Percentiles rank a stretch among this genome's conserved stretches.
Conservation (phyloP, 2,113 vertebrate genomes). For the Lampris incognitus region DNA sequence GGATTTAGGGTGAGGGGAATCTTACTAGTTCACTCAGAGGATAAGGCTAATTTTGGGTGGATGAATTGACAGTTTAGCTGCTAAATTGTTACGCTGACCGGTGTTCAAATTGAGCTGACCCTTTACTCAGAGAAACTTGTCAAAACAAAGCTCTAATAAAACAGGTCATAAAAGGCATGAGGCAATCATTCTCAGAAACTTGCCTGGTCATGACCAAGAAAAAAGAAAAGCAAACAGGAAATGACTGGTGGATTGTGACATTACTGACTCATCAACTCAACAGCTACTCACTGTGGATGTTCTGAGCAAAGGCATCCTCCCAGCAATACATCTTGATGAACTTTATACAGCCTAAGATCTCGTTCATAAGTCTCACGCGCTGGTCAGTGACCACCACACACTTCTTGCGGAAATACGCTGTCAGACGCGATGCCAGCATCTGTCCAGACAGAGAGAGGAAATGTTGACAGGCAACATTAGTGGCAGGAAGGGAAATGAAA, state of each 20-base stretch:
- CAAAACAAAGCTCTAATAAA: constrained; percentile 8
- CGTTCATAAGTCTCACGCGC: constrained; percentile 86
- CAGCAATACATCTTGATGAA: constrained; percentile 90
- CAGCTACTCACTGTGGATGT: constrained; percentile 80
- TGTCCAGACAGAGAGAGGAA: constrained; percentile 65
- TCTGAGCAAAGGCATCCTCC: constrained; percentile 82
- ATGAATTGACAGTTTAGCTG: constrained; percentile 40
- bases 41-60: constrained; percentile 47
- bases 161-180: constrained; percentile 8
- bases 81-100: constrained; percentile 38
- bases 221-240: constrained; percentile 30
- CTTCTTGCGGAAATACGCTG: constrained; percentile 85
- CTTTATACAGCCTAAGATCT: constrained; percentile 85
- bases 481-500: constrained; percentile 74
- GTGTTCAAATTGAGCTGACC: constrained; percentile 32
- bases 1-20: constrained; percentile 53
- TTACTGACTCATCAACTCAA: constrained; percentile 15
- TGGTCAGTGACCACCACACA: constrained; percentile 84
- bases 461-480: constrained; percentile 66
- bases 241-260: constrained; percentile 8
- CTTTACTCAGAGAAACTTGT: constrained; percentile 2
- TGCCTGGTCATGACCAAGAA: not conserved
- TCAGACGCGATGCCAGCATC: constrained; percentile 85
- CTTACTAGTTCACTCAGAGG: constrained; percentile 25
- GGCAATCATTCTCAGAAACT: constrained; percentile 2